Base-by-base conservation (phyloP, 2,797 vertebrate species). In the Eidolon dupreanum region DNA sequence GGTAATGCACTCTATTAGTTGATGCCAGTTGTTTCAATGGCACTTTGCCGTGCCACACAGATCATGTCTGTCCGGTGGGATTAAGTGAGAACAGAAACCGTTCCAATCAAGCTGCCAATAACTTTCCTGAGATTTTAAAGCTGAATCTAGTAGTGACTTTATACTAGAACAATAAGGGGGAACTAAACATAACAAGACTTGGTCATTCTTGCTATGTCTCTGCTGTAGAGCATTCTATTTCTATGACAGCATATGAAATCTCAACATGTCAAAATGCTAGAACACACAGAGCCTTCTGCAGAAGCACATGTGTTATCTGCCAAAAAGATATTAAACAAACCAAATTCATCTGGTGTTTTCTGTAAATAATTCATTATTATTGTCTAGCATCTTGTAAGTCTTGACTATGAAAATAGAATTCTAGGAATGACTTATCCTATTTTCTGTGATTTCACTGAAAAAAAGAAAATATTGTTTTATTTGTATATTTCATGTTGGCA, bases 1-100 rank as follows among this genome's bases (percentile, higher is more conserved):
- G 94, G 90, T 89, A 96, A 97, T 38, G 3, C 11, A 49, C 95
- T 93, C 71, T n/a, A 95, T 97, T 88, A 96, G 96, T 95, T 98
- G 98, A 96, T 51, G 59, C 59, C 98, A 97, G 88, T 95, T 98
- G 93, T 97, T 97, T 83, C 73, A 55, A 10, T 73, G 93, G 82
- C 97, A 94, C 36, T 22, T 79, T 96, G 97, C 95, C 57, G 20
- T 4, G 61, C 93, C 93, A 13, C 95, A 97, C 10, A 97, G 91
- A 92, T 97, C 94, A 78, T 28, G 10, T 59, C 96, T 98, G 91
- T 98, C 94, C 66, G 26, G 88, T 96, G 89, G 88, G 95, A 98
- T 98, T 98, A 98, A 97, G 94, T 86, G 93, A 97, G 95, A 93
- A 96, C 77, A 98, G 96, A 98, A 97, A 95, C 73, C 93, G 88